Evolutionary conservation across 1,140 invertebrate genomes (phyloP).

Genomic region (Neodiprion fabricii): DNA sequence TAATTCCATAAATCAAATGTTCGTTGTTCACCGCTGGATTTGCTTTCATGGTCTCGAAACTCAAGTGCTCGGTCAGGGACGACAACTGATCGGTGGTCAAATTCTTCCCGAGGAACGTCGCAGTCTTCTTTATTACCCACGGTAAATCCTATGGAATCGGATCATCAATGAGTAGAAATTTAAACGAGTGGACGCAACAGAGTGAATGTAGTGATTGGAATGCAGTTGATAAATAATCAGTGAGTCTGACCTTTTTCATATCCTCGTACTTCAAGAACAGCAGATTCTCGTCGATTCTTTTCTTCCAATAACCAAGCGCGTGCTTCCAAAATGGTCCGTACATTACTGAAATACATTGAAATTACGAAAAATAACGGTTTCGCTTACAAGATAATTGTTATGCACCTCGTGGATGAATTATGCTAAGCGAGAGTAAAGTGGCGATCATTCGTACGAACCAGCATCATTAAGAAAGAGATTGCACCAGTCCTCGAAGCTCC

Average conservation of each 20-base stretch:
- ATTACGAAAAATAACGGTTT: slow-evolving; percentile 4
- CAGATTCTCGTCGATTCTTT: slow-evolving; percentile 55
- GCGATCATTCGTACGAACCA: slow-evolving; percentile 7
- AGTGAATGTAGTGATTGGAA: too few relatives aligned
- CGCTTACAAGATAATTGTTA: not conserved
- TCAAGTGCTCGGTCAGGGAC: slow-evolving; percentile 26
- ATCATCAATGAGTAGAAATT: not conserved
- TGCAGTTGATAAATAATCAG: not conserved
- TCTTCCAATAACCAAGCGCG: slow-evolving; percentile 52
- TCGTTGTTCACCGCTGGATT: slow-evolving; percentile 45
- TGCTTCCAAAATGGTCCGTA: slow-evolving; percentile 58
- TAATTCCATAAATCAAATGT: not conserved
- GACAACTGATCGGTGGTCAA: slow-evolving; percentile 21
- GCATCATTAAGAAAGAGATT: slow-evolving; percentile 66
- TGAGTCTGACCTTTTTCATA: slow-evolving; percentile 40
- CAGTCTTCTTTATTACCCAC: slow-evolving; percentile 22
- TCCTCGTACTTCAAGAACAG: slow-evolving; percentile 64
- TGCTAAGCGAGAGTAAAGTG: slow-evolving; percentile 10
- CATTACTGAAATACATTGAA: slow-evolving; percentile 55
- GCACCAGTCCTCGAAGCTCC: slow-evolving; percentile 71
- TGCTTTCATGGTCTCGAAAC: slow-evolving; percentile 55
- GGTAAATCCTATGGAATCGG: slow-evolving; percentile 22
- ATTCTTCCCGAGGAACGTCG: slow-evolving; percentile 31
- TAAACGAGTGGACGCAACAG: slow-evolving; percentile 32
- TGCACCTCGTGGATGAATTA: not conserved